These are phyloP conservation scores for Oophaga pumilio DNA, from an alignment of 2,113 vertebrate genomes.

Conservation along the genomic window DNA sequence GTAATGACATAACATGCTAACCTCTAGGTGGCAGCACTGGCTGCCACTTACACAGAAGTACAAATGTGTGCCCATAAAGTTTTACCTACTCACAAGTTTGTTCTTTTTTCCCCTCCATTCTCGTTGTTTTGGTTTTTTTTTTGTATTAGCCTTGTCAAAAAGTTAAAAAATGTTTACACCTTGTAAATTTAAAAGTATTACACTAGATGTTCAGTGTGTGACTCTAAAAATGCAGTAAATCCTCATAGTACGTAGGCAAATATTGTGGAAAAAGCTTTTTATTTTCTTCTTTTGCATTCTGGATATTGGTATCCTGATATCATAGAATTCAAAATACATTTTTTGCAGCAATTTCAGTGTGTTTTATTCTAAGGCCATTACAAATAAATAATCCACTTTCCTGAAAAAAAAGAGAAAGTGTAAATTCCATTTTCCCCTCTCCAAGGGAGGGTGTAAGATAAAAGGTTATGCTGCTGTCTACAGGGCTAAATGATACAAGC, in stretches of 20 bases:
- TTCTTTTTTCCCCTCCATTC: not conserved
- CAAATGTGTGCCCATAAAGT: not conserved
- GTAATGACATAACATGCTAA: not conserved
- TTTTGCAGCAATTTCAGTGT: not conserved
- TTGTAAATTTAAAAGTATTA: not conserved
- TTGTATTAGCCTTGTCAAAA: not conserved
- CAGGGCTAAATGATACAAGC: constrained; percentile 49
- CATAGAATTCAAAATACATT: not conserved
- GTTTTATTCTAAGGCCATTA: not conserved
- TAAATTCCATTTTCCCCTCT: constrained; percentile 42
- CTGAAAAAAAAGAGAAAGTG: not conserved
- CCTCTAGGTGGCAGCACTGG: constrained; percentile 51
- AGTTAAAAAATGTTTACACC: too few species aligned
- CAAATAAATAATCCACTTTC: constrained; percentile 5
- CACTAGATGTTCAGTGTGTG: not conserved
- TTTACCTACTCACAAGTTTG: not conserved
- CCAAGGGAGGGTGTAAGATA: constrained; percentile 15
- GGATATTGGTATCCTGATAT: not conserved
- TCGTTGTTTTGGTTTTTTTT: not conserved
- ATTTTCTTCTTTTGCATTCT: not conserved
- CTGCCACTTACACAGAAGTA: not conserved
- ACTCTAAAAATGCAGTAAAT: not conserved
- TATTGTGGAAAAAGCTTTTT: not conserved
- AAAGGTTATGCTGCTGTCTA: constrained; percentile 40
- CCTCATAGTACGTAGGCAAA: not conserved